phyloP scores from a whole-genome alignment of 1,140 invertebrate species.

The Neocloeon triangulifer region DNA sequence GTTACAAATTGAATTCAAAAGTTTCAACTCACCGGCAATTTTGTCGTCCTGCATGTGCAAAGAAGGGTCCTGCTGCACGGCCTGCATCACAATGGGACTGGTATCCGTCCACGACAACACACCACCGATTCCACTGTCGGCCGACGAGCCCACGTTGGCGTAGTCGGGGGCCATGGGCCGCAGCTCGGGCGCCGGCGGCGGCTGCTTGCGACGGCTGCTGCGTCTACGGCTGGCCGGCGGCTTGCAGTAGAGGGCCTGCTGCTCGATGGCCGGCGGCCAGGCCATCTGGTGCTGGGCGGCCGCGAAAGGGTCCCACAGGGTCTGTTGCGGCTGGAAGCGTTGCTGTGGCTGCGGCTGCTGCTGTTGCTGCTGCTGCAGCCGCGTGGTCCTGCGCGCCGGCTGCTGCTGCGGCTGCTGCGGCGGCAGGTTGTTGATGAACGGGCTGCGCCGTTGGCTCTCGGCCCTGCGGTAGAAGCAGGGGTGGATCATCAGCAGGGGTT shows the following conservation, averaged over 20 bases:
- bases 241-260: too few relatives aligned
- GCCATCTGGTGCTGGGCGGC: constrained; percentile 4
- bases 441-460: constrained; percentile 46
- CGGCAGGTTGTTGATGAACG: constrained; percentile 47
- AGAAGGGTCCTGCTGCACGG: too few relatives aligned
- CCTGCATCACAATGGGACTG: too few relatives aligned
- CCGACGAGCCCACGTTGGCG: too few relatives aligned
- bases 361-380: constrained; percentile 3
- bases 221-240: constrained; percentile 12
- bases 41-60: too few relatives aligned
- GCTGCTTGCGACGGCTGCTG: constrained; percentile 14
- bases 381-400: constrained; percentile 6
- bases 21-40: too few relatives aligned
- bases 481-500: constrained; percentile 61
- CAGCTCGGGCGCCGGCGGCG: too few relatives aligned
- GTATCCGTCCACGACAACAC: too few relatives aligned
- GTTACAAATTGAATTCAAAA: too few relatives aligned
- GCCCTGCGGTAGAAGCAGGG: constrained; percentile 63
- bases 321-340: constrained; percentile 5
- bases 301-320: constrained; percentile 1
- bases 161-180: too few relatives aligned
- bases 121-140: too few relatives aligned
- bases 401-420: constrained; percentile 10
- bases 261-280: too few relatives aligned
- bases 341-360: not conserved